phyloP scores from a whole-genome alignment of 2,797 vertebrate genomes.

The Alosa sapidissima region DNA sequence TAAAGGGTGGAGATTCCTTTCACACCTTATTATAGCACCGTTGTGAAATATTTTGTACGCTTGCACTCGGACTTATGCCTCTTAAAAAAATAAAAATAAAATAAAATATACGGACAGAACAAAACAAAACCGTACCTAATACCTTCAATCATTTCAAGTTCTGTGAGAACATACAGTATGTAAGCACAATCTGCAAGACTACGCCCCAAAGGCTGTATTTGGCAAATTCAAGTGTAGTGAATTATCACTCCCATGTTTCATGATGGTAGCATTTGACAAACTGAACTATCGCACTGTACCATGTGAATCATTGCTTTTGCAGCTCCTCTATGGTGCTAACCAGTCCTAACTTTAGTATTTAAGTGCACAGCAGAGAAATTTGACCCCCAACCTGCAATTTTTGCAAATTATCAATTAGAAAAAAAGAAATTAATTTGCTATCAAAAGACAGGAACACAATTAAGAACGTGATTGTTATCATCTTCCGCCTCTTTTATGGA shows the following conservation, averaged over 20 bases:
- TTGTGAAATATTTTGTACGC: slow-evolving; percentile 33
- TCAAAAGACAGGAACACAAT: slow-evolving; percentile 5
- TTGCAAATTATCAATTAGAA: not conserved
- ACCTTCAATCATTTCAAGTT: not conserved
- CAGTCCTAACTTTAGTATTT: not conserved
- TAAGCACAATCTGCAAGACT: not conserved
- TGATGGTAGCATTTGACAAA: slow-evolving; percentile 2
- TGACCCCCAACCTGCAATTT: not conserved
- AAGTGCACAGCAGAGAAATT: slow-evolving; percentile 9
- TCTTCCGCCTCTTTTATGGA: not conserved
- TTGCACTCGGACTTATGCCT: not conserved
- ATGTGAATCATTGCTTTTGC: slow-evolving; percentile 25
- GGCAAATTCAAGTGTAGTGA: slow-evolving; percentile 40
- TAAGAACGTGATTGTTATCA: not conserved
- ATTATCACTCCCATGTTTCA: slow-evolving; percentile 21
- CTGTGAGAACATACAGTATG: not conserved
- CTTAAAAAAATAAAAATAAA: not conserved
- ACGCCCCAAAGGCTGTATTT: slow-evolving; percentile 42
- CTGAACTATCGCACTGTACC: not conserved
- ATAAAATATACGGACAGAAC: not conserved
- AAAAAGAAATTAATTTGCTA: not conserved
- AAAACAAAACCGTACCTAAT: slow-evolving; percentile 6
- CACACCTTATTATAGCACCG: slow-evolving; percentile 38
- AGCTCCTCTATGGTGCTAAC: slow-evolving; percentile 20
- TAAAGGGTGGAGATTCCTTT: not conserved